Base-by-base conservation (phyloP, 2,888 invertebrate species). In the Cerastis leucographa region DNA sequence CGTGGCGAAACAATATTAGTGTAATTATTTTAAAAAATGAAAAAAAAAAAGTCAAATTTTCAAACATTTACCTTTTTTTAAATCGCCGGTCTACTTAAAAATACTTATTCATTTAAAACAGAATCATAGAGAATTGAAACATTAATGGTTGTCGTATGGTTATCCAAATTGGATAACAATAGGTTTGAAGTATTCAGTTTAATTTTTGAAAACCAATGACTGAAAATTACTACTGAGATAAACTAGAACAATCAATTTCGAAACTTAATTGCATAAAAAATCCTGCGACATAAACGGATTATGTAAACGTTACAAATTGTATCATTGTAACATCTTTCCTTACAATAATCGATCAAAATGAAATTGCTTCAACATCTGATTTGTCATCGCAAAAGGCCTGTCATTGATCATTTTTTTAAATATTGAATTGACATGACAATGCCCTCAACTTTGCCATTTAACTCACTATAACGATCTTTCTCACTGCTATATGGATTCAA, bases 371-470 rank as follows among this genome's bases (percentile, higher is more conserved):
- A 64, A 17, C 49, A 64, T 62, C 62, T 71, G 69, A 71, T 78
- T 81, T 81, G 84, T 83, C 84, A 78, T 46, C 79, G 19, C 40
- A 65, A 51, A 59, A 68, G 25, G 44, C 35, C 1, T 8, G 67
- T 19, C 29, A n/a, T 71, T 35, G 6, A 77, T 81, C 22, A 35
- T 76, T 67, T 66, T 78, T 83, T 82, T 64, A 14, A 59, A 67
- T 71, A 77, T 49, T 51, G 12, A 0, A 9, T 12, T 71, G 78
- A 69, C 68, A 83, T 46, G 19, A 66, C 46, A 78, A 78, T 72
- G 46, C 59, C 22, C 46, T 78, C 72, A 83, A 78, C 81, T 81
- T 78, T 81, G 65, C 54, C 73, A 79, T 81, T 84, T 79, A 51
- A 71, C n/a, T 56, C n/a, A 14, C 62, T n/a, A 14, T 54, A 76